Percentiles rank a stretch among this genome's conserved stretches.
These are phyloP conservation scores for Sebastes itinus DNA, from an alignment of 2,797 vertebrate species.

Conservation along the genomic window DNA sequence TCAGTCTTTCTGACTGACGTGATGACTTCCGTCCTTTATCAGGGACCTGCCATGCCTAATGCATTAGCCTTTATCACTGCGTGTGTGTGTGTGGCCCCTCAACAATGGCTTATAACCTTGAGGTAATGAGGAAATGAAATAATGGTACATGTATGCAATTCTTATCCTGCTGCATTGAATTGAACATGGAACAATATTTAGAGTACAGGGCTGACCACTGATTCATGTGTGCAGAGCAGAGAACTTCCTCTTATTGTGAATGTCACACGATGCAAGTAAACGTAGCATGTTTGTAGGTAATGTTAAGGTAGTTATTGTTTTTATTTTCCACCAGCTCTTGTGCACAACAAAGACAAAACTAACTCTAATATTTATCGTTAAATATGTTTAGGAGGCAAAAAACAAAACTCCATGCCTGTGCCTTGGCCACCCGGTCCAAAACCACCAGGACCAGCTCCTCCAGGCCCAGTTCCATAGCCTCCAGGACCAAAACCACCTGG, in stretches of 20 bases:
- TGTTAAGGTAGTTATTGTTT: neutral
- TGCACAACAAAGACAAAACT: neutral
- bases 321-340: conserved; percentile 26
- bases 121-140: conserved; percentile 68
- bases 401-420: conserved; percentile 16
- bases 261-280: conserved; percentile 6
- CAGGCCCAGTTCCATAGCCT: conserved; percentile 40
- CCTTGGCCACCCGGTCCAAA: conserved; percentile 61
- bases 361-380: neutral
- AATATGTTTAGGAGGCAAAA: neutral
- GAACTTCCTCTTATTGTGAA: conserved; percentile 47
- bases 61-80: conserved; percentile 52
- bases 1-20: conserved; percentile 58
- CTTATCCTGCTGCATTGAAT: conserved; percentile 39
- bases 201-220: conserved; percentile 12
- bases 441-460: conserved; percentile 48
- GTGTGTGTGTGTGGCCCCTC: conserved; percentile 13
- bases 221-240: neutral
- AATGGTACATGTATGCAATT: conserved; percentile 49
- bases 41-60: conserved; percentile 51
- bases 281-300: neutral
- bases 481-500: conserved; percentile 40
- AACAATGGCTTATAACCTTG: conserved; percentile 45
- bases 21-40: conserved; percentile 65
- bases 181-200: conserved; percentile 59